Evolutionary conservation across 2,888 invertebrate species (phyloP).

Genomic region (Drosophila acutilabella): DNA sequence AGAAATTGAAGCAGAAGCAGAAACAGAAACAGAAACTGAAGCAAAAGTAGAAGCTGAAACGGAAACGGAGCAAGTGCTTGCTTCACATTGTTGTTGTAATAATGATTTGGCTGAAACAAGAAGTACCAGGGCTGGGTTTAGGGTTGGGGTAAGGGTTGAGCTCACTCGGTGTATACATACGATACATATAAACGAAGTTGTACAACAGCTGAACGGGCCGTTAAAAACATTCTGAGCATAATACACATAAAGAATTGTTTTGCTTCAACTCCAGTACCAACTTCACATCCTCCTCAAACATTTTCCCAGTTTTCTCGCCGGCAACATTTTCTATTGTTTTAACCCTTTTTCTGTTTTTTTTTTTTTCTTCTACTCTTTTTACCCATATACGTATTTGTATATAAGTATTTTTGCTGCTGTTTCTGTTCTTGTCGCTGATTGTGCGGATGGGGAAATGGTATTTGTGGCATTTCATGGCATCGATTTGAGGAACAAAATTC

Average conservation of each 20-base stretch:
- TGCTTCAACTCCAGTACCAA: slow-evolving; percentile 22
- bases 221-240: slow-evolving; percentile 68
- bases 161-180: background rate
- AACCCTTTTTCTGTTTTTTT: slow-evolving; percentile 62
- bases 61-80: slow-evolving; percentile 34
- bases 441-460: slow-evolving; percentile 41
- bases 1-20: slow-evolving; percentile 16
- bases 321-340: slow-evolving; percentile 75
- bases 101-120: slow-evolving; percentile 66
- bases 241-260: slow-evolving; percentile 74
- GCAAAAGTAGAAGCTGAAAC: slow-evolving; percentile 1
- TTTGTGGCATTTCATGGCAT: slow-evolving; percentile 61
- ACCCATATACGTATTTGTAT: slow-evolving; percentile 7
- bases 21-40: slow-evolving; percentile 26
- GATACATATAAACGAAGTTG: background rate
- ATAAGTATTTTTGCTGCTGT: slow-evolving; percentile 24
- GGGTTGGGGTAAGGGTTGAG: background rate
- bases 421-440: slow-evolving; percentile 28
- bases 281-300: slow-evolving; percentile 4
- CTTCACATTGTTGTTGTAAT: slow-evolving; percentile 66
- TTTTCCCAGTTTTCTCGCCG: slow-evolving; percentile 28
- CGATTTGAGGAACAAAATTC: slow-evolving; percentile 57
- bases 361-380: background rate
- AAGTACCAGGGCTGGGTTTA: slow-evolving; percentile 18
- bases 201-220: slow-evolving; percentile 73